Conservation (phyloP, 2,888 invertebrate genomes). For the Deilephila elpenor region DNA sequence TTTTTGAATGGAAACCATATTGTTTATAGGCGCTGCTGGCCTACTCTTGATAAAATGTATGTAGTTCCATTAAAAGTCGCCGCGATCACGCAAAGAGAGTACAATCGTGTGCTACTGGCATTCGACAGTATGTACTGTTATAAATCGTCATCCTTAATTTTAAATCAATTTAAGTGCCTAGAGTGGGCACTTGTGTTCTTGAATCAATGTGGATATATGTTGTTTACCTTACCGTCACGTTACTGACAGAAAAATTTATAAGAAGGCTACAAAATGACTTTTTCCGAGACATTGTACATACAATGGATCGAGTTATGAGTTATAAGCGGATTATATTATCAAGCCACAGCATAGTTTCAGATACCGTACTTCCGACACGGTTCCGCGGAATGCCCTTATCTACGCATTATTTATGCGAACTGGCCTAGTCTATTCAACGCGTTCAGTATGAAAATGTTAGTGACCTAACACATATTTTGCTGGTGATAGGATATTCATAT, state of each 20-base stretch:
- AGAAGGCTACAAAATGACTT: too few relatives aligned
- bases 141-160: too few relatives aligned
- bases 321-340: conserved; percentile 10
- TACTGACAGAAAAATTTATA: too few relatives aligned
- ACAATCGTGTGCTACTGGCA: too few relatives aligned
- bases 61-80: too few relatives aligned
- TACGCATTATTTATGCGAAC: conserved; percentile 18
- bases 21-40: neutral
- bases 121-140: too few relatives aligned
- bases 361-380: conserved; percentile 8
- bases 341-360: neutral
- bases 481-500: neutral
- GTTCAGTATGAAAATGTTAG: neutral
- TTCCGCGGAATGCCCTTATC: neutral
- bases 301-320: neutral
- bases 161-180: too few relatives aligned
- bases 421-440: neutral
- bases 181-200: too few relatives aligned
- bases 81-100: too few relatives aligned
- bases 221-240: too few relatives aligned
- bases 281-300: too few relatives aligned
- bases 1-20: neutral
- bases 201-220: too few relatives aligned
- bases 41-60: neutral
- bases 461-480: neutral